Conservation (phyloP, 2,797 vertebrate species). For the Serranus cabrilla region DNA sequence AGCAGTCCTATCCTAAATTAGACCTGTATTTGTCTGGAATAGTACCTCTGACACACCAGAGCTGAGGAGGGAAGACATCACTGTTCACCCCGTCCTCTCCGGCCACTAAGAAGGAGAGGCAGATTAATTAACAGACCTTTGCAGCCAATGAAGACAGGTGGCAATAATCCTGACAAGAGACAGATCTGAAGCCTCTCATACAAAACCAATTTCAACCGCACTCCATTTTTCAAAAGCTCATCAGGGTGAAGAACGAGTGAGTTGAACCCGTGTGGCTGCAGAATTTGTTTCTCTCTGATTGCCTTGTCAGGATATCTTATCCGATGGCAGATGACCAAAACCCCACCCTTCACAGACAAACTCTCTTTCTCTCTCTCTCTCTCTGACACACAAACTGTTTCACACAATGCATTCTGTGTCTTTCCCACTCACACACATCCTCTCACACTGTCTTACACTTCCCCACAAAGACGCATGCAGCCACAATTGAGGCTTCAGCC, state of each 20-base stretch:
- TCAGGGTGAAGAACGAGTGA: slow-evolving; percentile 85
- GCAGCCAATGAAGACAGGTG: slow-evolving; percentile 88
- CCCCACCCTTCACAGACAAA: slow-evolving; percentile 73
- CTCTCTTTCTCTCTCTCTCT: slow-evolving; percentile 51
- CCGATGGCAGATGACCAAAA: slow-evolving; percentile 83
- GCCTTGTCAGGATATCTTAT: slow-evolving; percentile 88
- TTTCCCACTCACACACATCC: slow-evolving; percentile 34
- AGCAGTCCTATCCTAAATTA: slow-evolving; percentile 57
- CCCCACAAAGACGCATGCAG: slow-evolving; percentile 32
- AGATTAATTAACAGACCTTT: slow-evolving; percentile 87
- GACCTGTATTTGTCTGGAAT: slow-evolving; percentile 72
- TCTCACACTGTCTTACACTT: slow-evolving; percentile 38
- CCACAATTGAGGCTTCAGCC: slow-evolving; percentile 14
- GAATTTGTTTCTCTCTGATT: slow-evolving; percentile 87
- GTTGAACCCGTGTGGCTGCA: slow-evolving; percentile 78
- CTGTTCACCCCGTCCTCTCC: slow-evolving; percentile 48
- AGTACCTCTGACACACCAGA: slow-evolving; percentile 42
- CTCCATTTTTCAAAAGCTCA: slow-evolving; percentile 89
- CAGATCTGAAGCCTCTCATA: slow-evolving; percentile 85
- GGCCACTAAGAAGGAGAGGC: slow-evolving; percentile 71
- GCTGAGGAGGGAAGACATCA: slow-evolving; percentile 38
- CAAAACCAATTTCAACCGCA: slow-evolving; percentile 86
- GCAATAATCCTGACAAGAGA: slow-evolving; percentile 87
- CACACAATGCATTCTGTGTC: slow-evolving; percentile 67
- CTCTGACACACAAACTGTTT: slow-evolving; percentile 48